Base-by-base conservation (phyloP, 2,113 vertebrate genomes). In the Dromaius novaehollandiae region DNA sequence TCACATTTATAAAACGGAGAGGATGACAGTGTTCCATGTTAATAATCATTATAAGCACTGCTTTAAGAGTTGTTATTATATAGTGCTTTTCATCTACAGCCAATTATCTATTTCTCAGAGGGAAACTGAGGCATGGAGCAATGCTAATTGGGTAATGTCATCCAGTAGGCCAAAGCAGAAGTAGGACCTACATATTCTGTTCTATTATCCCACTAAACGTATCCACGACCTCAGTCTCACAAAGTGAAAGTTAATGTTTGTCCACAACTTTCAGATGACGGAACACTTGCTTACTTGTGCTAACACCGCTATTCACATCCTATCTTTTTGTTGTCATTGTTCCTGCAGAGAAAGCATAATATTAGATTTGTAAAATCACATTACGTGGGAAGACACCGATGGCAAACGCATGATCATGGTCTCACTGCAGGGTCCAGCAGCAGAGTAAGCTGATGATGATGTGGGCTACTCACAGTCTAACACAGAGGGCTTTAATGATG, bases 401-500 rank as follows among this genome's bases (percentile, higher is more conserved):
- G 36, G 82, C 66, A 96, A 94, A 89, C 3, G 14, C 66, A 89
- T 89, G 75, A 95, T 95, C 95, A 94, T 0, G 3, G 84, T 56
- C 78, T 91, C 93, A 79, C 95, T 85, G 89, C 86, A 91, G 89
- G 90, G 36, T 87, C 48, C 82, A 96, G 84, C 95, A 95, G 89
- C 81, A 93, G 78, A 74, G 48, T 96, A 91, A 90, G 74, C 13
- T 0, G 0, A 63, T 50, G 81, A 88, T 84, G 96, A 93, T 85
- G 78, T 63, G 74, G 44, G 58, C 66, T 95, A 74, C 74, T 95
- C 78, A 42, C 0, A 0, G 48, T 48, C 77, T 93, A 84, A 94
- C 74, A 69, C 1, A 3, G 71, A 82, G 48, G 79, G 70, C 34
- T 89, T 90, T 90, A 92, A 95, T 55, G 48, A 96, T n/a, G 78